Evolutionary conservation across 2,113 vertebrate species (phyloP).

Genomic region (Hypocryptadius cinnamomeus): DNA sequence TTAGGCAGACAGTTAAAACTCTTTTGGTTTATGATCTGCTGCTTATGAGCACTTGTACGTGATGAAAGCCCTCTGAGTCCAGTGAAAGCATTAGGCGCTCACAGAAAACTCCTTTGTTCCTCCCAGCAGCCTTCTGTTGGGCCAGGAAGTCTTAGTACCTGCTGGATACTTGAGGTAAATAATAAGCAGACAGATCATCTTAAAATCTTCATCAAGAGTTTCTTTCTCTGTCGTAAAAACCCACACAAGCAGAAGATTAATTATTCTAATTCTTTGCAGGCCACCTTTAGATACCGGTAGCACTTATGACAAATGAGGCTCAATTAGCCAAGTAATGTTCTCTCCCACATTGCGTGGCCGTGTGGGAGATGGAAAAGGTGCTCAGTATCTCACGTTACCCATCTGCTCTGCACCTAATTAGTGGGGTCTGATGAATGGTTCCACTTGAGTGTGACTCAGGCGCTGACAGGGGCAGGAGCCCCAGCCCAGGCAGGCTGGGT

Average conservation of each 20-base stretch:
- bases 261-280: conserved; percentile 40
- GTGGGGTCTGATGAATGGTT: conserved; percentile 7
- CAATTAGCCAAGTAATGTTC: conserved; percentile 47
- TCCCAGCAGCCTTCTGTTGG: conserved; percentile 7
- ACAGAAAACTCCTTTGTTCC: conserved; percentile 23
- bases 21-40: conserved; percentile 32
- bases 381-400: background rate
- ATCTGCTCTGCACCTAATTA: conserved; percentile 48
- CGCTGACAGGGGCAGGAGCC: background rate
- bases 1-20: conserved; percentile 27
- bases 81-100: background rate
- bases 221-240: background rate
- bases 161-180: conserved; percentile 17
- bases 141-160: background rate
- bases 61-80: background rate
- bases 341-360: conserved; percentile 1
- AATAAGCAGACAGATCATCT: conserved; percentile 26
- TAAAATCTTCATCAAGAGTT: conserved; percentile 11
- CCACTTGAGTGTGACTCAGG: background rate
- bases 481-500: background rate
- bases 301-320: conserved; percentile 32
- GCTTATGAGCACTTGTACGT: background rate
- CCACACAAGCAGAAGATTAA: conserved; percentile 28
- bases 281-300: conserved; percentile 25
- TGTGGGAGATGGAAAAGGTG: conserved; percentile 44